Conservation (phyloP, 2,888 invertebrate genomes). For the Melikaiella ostensackeni region DNA sequence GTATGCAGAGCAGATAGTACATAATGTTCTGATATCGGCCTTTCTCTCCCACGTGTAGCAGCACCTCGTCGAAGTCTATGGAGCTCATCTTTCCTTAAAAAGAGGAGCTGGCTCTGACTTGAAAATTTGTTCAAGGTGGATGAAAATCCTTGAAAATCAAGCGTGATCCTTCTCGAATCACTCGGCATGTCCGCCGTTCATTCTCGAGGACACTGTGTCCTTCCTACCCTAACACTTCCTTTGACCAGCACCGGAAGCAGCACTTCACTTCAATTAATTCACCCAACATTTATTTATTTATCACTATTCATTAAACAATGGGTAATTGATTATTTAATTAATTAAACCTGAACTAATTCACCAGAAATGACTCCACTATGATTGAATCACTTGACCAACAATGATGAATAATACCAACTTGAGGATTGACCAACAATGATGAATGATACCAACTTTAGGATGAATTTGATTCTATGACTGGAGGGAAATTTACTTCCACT, state of each 20-base stretch:
- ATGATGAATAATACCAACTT: neutral
- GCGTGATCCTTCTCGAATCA: conserved; percentile 62
- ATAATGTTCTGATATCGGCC: conserved; percentile 83
- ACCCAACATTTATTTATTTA: neutral
- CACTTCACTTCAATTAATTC: conserved; percentile 30
- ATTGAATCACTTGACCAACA: neutral
- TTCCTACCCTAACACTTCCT: conserved; percentile 18
- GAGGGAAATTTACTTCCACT: neutral
- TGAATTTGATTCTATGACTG: neutral
- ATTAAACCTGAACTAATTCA: neutral
- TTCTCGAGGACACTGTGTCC: conserved; percentile 49
- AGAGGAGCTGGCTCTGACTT: conserved; percentile 45
- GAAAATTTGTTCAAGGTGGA: conserved; percentile 44
- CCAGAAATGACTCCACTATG: neutral
- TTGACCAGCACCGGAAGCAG: conserved; percentile 24
- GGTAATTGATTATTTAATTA: neutral
- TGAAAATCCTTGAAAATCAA: conserved; percentile 44
- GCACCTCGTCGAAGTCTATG: conserved; percentile 81
- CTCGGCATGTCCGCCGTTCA: conserved; percentile 69
- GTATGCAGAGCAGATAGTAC: conserved; percentile 82
- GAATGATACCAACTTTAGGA: neutral
- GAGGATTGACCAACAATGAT: too few species aligned
- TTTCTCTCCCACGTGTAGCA: conserved; percentile 81
- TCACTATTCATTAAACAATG: neutral
- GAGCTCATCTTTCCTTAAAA: conserved; percentile 72